phyloP scores from a whole-genome alignment of 2,113 vertebrate species.

The Gobiocypris rarus region DNA sequence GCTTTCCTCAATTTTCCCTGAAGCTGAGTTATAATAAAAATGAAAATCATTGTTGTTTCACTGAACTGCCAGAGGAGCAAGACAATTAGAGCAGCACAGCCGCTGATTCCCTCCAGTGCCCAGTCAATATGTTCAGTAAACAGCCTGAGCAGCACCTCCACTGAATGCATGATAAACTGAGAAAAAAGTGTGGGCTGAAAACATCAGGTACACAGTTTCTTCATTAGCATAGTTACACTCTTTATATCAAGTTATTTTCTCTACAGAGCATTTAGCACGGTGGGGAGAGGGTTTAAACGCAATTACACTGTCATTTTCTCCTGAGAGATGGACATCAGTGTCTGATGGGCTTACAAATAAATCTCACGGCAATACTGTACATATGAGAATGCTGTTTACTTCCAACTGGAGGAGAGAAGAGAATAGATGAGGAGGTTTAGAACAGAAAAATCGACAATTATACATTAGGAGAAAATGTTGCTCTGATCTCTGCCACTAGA shows the following conservation, averaged over 20 bases:
- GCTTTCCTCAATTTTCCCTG: not conserved
- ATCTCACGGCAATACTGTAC: not conserved
- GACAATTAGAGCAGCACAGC: slow-evolving; percentile 21
- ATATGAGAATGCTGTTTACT: not conserved
- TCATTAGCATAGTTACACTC: slow-evolving; percentile 35
- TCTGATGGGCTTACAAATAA: not conserved
- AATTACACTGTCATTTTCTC: not conserved
- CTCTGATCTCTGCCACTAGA: slow-evolving; percentile 40
- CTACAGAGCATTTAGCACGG: not conserved
- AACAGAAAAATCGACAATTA: not conserved
- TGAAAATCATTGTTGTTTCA: not conserved
- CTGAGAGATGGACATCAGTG: not conserved
- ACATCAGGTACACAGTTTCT: not conserved
- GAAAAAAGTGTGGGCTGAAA: not conserved
- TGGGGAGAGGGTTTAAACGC: not conserved
- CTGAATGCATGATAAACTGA: not conserved
- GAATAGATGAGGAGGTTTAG: not conserved
- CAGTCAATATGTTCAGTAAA: slow-evolving; percentile 31
- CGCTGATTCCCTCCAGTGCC: not conserved
- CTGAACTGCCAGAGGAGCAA: not conserved
- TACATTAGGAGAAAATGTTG: not conserved
- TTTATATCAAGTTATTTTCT: not conserved
- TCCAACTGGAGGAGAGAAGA: not conserved
- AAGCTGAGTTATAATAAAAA: slow-evolving; percentile 7
- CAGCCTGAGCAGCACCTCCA: not conserved